Percentiles rank a stretch among this genome's conserved stretches.
Evolutionary conservation across 2,797 vertebrate species (phyloP).

Genomic region (Cossypha heuglini): DNA sequence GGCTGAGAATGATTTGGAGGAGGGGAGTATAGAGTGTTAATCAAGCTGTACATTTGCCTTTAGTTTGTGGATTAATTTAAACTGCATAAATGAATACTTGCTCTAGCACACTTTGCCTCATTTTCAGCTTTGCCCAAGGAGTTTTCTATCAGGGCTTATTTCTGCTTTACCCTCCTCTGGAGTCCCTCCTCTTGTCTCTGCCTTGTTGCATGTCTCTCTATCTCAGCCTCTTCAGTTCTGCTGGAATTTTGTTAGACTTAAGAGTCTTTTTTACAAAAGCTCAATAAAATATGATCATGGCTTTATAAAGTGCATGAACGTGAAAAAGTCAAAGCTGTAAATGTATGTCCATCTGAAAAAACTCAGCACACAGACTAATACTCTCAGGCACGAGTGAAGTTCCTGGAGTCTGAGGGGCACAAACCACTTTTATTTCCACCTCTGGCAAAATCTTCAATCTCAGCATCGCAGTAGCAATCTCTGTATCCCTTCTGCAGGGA

Average conservation of each 20-base stretch:
- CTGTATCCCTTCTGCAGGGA: background rate
- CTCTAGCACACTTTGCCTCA: background rate
- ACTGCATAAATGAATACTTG: background rate
- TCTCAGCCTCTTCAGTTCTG: background rate
- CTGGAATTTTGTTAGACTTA: constrained; percentile 4
- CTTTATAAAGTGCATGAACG: background rate
- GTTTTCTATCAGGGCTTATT: background rate
- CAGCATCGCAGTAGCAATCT: background rate
- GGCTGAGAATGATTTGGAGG: background rate
- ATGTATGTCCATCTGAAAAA: background rate
- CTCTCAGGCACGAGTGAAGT: background rate
- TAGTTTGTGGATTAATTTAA: background rate
- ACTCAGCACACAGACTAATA: background rate
- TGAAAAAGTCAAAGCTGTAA: constrained; percentile 13
- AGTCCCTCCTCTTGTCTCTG: background rate
- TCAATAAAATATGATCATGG: background rate
- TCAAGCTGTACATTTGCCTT: background rate
- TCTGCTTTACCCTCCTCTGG: background rate
- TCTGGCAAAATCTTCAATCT: background rate
- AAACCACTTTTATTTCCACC: background rate
- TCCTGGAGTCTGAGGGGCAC: background rate
- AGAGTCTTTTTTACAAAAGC: background rate
- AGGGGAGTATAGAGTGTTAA: background rate
- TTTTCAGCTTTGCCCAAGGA: background rate
- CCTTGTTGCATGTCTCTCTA: background rate